phyloP scores from a whole-genome alignment of 2,888 invertebrate species.

The Tipula unca region DNA sequence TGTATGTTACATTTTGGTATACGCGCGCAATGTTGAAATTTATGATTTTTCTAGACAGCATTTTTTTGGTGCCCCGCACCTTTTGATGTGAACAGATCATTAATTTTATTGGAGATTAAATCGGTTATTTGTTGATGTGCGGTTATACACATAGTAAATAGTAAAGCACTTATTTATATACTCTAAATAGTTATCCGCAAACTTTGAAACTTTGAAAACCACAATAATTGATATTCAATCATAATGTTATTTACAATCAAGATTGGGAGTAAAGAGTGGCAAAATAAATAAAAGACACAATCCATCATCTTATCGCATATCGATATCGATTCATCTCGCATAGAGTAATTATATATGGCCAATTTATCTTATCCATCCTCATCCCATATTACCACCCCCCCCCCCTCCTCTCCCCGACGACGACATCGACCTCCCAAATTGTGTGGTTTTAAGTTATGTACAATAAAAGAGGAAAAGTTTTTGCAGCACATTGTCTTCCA shows the following conservation, averaged over 20 bases:
- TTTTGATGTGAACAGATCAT: not conserved
- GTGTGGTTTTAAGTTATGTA: not conserved
- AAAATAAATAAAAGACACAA: not conserved
- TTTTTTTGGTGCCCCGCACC: not conserved
- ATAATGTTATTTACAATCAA: not conserved
- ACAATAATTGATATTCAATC: not conserved
- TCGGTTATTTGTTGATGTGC: not conserved
- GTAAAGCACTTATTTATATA: not conserved
- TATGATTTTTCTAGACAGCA: not conserved
- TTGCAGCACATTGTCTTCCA: not conserved
- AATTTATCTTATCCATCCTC: not conserved
- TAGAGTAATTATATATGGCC: not conserved
- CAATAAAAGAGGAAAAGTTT: not conserved
- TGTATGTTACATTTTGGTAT: not conserved
- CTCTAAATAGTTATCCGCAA: not conserved
- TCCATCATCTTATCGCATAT: not conserved
- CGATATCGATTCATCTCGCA: not conserved
- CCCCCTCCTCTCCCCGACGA: too few relatives aligned
- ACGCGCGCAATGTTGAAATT: not conserved
- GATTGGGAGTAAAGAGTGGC: not conserved
- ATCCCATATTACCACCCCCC: not conserved
- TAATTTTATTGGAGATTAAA: slow-evolving; percentile 4
- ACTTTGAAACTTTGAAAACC: not conserved
- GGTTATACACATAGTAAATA: not conserved
- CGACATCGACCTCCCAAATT: not conserved